These are phyloP conservation scores for Drosophila nasuta DNA, from an alignment of 1,140 invertebrate genomes.

Conservation along the genomic window DNA sequence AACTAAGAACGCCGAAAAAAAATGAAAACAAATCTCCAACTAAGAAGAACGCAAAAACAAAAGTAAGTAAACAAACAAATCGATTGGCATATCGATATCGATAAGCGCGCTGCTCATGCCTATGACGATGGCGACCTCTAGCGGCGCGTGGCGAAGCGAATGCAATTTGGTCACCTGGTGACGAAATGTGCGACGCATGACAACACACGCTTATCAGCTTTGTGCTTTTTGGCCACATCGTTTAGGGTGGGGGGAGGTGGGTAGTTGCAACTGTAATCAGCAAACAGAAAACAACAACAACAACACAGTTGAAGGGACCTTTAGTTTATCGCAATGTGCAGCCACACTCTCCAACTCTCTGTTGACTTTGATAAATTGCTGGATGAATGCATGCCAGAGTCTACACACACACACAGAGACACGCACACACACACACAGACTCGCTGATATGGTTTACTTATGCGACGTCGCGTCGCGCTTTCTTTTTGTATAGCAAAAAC, in stretches of 20 bases:
- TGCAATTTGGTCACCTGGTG: conserved; percentile 18
- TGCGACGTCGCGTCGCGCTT: conserved; percentile 43
- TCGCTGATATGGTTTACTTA: conserved; percentile 48
- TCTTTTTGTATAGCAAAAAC: conserved; percentile 31
- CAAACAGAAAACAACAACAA: not conserved
- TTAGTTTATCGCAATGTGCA: conserved; percentile 45
- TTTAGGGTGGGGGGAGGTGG: no score
- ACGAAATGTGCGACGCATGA: conserved; percentile 1
- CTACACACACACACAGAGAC: conserved; percentile 14
- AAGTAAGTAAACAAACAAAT: no score
- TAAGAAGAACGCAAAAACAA: no score
- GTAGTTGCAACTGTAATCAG: conserved; percentile 21
- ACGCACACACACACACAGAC: conserved; percentile 7
- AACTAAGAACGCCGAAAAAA: no score
- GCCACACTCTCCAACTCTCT: conserved; percentile 32
- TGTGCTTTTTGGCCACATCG: not conserved
- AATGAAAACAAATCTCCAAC: no score
- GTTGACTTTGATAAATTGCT: conserved; percentile 59
- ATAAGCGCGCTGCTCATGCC: not conserved
- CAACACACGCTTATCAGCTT: conserved; percentile 12
- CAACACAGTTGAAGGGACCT: conserved; percentile 10
- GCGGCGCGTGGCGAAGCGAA: not conserved
- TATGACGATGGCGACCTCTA: not conserved
- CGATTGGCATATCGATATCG: not conserved
- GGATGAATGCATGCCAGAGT: conserved; percentile 35